Evolutionary conservation across 1,140 invertebrate genomes (phyloP).

Genomic region (Neomicropteryx cornuta): DNA sequence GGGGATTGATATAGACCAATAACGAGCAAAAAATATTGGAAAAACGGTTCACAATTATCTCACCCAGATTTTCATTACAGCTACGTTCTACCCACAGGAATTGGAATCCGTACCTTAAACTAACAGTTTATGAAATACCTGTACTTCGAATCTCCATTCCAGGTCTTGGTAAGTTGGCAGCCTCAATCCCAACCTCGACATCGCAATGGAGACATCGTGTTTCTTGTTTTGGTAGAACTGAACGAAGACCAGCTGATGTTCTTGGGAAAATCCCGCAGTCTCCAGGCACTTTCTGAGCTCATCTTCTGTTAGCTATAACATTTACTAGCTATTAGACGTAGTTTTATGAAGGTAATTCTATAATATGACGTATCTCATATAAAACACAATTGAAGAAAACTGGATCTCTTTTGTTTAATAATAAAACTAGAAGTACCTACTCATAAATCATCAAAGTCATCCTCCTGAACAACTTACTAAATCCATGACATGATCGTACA

Average conservation of each 20-base stretch:
- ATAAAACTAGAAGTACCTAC: no score
- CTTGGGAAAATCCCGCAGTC: constrained; percentile 5
- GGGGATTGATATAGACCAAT: not conserved
- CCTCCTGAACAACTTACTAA: no score
- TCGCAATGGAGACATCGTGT: constrained; percentile 4
- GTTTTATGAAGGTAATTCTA: no score
- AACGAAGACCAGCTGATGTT: constrained; percentile 5
- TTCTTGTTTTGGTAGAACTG: constrained; percentile 8
- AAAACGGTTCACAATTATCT: constrained; percentile 7
- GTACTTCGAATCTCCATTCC: constrained; percentile 12
- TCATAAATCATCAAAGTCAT: no score
- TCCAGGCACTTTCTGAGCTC: constrained; percentile 6
- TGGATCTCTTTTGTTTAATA: no score
- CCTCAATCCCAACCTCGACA: constrained; percentile 5
- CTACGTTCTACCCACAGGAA: constrained; percentile 4
- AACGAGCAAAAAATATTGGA: constrained; percentile 7
- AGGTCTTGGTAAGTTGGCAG: constrained; percentile 8
- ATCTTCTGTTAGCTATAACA: constrained; percentile 9
- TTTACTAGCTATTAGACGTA: no score
- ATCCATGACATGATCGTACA: no score
- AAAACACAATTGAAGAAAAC: no score
- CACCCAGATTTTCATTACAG: constrained; percentile 10
- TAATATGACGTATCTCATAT: no score
- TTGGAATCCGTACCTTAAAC: not conserved
- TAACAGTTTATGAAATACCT: constrained; percentile 8